Evolutionary conservation across 35 echinoderm and acorn worm species (phyloP).

Genomic region (Heliocidaris tuberculata): DNA sequence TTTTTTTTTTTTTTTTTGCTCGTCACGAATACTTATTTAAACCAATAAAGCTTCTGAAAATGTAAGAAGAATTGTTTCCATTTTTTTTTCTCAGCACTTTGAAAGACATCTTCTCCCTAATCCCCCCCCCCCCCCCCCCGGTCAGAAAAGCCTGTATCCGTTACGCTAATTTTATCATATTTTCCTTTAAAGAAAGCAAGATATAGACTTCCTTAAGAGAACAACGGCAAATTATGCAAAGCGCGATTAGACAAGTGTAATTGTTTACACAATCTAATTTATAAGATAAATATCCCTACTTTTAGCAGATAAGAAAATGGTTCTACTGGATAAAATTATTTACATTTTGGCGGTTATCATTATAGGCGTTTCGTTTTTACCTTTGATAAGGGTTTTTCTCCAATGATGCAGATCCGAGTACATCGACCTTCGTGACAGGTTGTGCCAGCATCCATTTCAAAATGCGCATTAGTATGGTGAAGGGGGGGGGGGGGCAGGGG

Average conservation of each 20-base stretch:
- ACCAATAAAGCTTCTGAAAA: too few species aligned
- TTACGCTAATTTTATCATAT: too few species aligned
- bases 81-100: too few species aligned
- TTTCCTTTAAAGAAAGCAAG: neutral
- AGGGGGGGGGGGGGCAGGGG: too few species aligned
- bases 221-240: neutral
- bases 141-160: too few species aligned
- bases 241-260: neutral
- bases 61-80: too few species aligned
- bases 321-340: neutral
- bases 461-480: too few species aligned
- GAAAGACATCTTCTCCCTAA: too few species aligned
- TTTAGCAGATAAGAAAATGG: neutral
- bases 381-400: neutral
- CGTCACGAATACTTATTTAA: too few species aligned
- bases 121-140: too few species aligned
- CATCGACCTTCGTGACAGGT: neutral
- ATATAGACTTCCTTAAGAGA: neutral
- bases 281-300: neutral
- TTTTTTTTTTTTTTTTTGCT: too few species aligned
- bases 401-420: neutral
- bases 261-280: neutral
- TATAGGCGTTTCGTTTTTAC: neutral
- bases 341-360: too few species aligned
- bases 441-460: neutral